phyloP scores from a whole-genome alignment of 2,797 vertebrate genomes.

The Leptatherina wallacei region DNA sequence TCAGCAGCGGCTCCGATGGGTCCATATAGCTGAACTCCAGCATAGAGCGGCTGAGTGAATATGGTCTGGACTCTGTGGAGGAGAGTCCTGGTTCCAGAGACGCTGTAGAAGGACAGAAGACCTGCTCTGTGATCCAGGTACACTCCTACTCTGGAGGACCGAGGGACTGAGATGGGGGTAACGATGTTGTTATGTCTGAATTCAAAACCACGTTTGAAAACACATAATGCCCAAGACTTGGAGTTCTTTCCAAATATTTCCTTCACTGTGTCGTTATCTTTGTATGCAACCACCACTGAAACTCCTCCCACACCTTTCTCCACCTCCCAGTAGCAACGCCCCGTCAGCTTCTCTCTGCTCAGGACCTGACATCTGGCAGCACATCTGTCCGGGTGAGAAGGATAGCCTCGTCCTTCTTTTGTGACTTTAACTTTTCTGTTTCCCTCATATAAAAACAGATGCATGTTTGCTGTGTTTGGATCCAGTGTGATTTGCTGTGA shows the following conservation, averaged over 20 bases:
- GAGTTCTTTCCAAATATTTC: constrained; percentile 6
- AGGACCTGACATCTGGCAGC: background rate
- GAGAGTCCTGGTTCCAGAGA: constrained; percentile 18
- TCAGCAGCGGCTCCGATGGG: background rate
- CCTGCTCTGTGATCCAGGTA: constrained; percentile 21
- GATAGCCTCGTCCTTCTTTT: background rate
- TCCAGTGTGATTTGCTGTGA: constrained; percentile 15
- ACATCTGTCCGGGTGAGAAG: constrained; percentile 18
- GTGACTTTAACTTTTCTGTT: background rate
- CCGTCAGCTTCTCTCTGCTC: constrained; percentile 8
- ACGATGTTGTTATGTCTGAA: background rate
- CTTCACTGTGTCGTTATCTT: background rate
- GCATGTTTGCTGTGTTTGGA: constrained; percentile 20
- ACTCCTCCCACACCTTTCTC: background rate
- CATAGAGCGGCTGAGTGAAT: constrained; percentile 29
- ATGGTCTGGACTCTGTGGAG: constrained; percentile 32
- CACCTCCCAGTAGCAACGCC: constrained; percentile 29
- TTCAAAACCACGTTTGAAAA: background rate
- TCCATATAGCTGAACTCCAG: background rate
- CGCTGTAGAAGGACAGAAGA: constrained; percentile 14
- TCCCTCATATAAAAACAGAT: constrained; percentile 2
- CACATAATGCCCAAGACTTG: constrained; percentile 16
- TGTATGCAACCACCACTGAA: constrained; percentile 9
- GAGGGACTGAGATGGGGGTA: background rate
- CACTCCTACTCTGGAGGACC: constrained; percentile 5